Percentiles rank a stretch among this genome's conserved stretches.
phyloP scores from a whole-genome alignment of 2,888 invertebrate genomes.

The Cerceris ruficornis region DNA sequence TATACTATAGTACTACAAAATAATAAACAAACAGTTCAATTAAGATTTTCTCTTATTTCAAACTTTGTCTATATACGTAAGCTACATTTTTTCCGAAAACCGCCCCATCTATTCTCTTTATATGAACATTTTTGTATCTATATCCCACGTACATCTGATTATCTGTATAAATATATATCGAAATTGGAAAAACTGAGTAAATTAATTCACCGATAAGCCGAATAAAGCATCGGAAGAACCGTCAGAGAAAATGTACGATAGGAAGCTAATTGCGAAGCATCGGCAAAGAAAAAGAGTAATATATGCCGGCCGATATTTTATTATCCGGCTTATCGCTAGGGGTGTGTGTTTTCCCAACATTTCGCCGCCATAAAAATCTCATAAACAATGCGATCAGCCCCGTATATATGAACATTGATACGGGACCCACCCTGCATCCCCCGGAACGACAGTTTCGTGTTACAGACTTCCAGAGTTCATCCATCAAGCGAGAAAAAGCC shows the following conservation, averaged over 20 bases:
- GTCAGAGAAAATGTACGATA: neutral
- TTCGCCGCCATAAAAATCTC: slow-evolving; percentile 75
- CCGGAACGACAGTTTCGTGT: slow-evolving; percentile 65
- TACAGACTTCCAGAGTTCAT: slow-evolving; percentile 72
- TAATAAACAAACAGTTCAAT: too few relatives aligned
- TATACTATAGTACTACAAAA: too few relatives aligned
- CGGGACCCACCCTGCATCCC: slow-evolving; percentile 11
- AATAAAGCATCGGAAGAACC: too few relatives aligned
- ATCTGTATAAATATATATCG: too few relatives aligned
- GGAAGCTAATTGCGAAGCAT: slow-evolving; percentile 32
- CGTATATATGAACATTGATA: slow-evolving; percentile 36
- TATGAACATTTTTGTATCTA: too few relatives aligned
- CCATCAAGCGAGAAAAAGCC: slow-evolving; percentile 70
- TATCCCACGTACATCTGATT: too few relatives aligned
- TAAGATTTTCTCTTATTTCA: too few relatives aligned
- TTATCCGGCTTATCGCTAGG: slow-evolving; percentile 62
- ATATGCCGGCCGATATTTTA: slow-evolving; percentile 53
- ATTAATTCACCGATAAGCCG: too few relatives aligned
- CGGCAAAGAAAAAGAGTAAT: slow-evolving; percentile 21
- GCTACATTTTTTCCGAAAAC: too few relatives aligned
- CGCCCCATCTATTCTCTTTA: too few relatives aligned
- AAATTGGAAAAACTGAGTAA: too few relatives aligned
- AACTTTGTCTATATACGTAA: too few relatives aligned
- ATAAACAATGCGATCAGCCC: slow-evolving; percentile 74
- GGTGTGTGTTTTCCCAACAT: slow-evolving; percentile 60